These are phyloP conservation scores for Drosophila anomelani DNA, from an alignment of 2,888 invertebrate species.

Conservation along the genomic window DNA sequence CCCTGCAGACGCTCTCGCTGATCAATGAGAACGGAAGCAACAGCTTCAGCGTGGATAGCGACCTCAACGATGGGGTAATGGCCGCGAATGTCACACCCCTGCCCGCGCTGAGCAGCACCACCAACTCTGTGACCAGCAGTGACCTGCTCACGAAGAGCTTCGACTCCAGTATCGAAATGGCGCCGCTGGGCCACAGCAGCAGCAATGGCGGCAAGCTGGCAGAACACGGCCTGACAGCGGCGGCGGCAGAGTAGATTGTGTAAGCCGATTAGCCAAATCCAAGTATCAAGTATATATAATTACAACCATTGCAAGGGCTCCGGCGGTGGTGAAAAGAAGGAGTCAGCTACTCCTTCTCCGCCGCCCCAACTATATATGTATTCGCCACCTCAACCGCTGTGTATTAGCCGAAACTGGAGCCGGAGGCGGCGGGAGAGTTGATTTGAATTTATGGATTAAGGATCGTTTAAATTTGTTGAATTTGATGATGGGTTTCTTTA, in stretches of 20 bases:
- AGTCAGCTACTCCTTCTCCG: neutral
- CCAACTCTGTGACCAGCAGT: constrained; percentile 80
- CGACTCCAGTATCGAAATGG: constrained; percentile 80
- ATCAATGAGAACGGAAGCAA: constrained; percentile 82
- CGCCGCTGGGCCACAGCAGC: constrained; percentile 66
- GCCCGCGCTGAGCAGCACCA: constrained; percentile 69
- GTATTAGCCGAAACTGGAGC: constrained; percentile 47
- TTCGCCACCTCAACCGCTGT: constrained; percentile 63
- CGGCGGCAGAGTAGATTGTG: constrained; percentile 43
- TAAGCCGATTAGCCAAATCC: constrained; percentile 68
- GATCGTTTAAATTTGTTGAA: constrained; percentile 38
- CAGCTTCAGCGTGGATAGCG: constrained; percentile 81
- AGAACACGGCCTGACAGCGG: constrained; percentile 57
- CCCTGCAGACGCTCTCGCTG: constrained; percentile 80
- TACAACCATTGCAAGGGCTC: constrained; percentile 32
- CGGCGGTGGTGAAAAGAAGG: neutral
- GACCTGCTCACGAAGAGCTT: constrained; percentile 82
- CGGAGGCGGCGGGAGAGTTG: neutral
- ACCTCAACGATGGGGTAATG: constrained; percentile 77
- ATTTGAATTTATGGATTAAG: constrained; percentile 35
- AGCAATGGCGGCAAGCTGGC: constrained; percentile 69
- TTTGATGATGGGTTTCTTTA: constrained; percentile 31
- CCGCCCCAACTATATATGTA: constrained; percentile 37
- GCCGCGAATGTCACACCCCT: constrained; percentile 53
- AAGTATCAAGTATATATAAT: constrained; percentile 66